Evolutionary conservation across 2,888 invertebrate genomes (phyloP), one percentile per base, ranked within the genome.

Genomic region (Aleiodes testaceus): DNA sequence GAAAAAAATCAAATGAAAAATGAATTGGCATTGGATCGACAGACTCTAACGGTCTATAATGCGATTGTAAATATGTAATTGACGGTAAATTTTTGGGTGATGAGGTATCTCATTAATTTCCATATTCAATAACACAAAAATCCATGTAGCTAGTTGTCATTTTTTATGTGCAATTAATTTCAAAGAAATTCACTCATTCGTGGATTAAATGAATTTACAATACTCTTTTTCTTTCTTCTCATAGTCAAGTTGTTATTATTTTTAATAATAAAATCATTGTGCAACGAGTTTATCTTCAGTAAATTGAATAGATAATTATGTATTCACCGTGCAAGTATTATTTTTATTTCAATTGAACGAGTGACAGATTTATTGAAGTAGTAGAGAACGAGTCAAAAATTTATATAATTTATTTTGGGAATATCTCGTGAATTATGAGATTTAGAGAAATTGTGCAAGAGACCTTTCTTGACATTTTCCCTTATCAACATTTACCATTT

Each of bases 61-160:
- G 75, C 77, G 79, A 80, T 79, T 83, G 83, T 83, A 83, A 75
- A 83, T 83, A 83, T 83, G 82, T 82, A 82, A 82, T 80, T 83
- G 82, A 83, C 76, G 77, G 75, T 80, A 73, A 74, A 44, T 61
- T 22, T n/a, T 69, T 36, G 69, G 52, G 36, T 66, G 42, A 16
- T 9, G 59, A 36, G 59, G 14, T 59, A 59, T n/a, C 26, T 53
- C 53, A 53, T 36, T 59, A 59, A 14, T 59, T 59, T 42, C 26
- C 11, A n/a, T 22, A 53, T 59, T 59, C 9, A 42, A 59, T 36
- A 36, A 36, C 36, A 16, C 59, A 36, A 16, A 42, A 30, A 14
- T 42, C 59, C 11, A 59, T 36, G 59, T 59, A 59, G 16, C 42
- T 59, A 59, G 18, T 16, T 36, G 14, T 59, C 36, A 42, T 59